Conservation (phyloP, 1,140 invertebrate species). For the Chrysopa pallens region DNA sequence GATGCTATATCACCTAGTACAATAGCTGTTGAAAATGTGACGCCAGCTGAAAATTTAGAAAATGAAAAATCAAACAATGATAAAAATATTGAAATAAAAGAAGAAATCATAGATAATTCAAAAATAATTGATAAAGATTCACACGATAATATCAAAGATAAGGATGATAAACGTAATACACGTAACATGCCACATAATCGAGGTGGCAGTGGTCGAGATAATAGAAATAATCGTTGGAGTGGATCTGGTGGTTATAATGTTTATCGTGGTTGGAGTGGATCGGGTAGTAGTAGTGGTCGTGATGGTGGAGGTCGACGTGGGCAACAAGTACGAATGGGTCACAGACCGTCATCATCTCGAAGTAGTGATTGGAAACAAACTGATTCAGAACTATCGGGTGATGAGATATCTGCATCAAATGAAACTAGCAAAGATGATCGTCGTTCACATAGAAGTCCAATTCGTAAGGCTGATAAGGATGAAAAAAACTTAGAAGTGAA, state of each 20-base stretch:
- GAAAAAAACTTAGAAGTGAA: slow-evolving; percentile 31
- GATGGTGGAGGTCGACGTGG: slow-evolving; percentile 20
- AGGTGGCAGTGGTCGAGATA: neutral
- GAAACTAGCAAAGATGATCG: slow-evolving; percentile 29
- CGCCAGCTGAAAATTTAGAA: neutral
- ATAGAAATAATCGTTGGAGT: slow-evolving; percentile 16
- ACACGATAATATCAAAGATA: slow-evolving; percentile 18
- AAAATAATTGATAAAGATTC: slow-evolving; percentile 11
- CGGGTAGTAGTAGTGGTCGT: slow-evolving; percentile 12
- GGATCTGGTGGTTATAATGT: slow-evolving; percentile 5
- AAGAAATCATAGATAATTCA: neutral
- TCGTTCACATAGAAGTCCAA: slow-evolving; percentile 21
- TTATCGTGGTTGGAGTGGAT: slow-evolving; percentile 11
- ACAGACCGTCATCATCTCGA: slow-evolving; percentile 8
- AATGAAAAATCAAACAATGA: too few relatives aligned
- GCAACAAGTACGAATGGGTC: slow-evolving; percentile 1
- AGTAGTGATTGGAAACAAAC: slow-evolving; percentile 24
- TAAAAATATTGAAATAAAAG: neutral
- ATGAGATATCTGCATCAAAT: slow-evolving; percentile 29
- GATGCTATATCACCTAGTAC: slow-evolving; percentile 1
- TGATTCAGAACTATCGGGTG: slow-evolving; percentile 38
- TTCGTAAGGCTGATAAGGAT: slow-evolving; percentile 34
- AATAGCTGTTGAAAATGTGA: slow-evolving; percentile 1
- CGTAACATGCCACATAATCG: slow-evolving; percentile 22
- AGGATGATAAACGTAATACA: slow-evolving; percentile 13